phyloP scores from a whole-genome alignment of 2,797 vertebrate species.

The Arnoldichthys spilopterus region DNA sequence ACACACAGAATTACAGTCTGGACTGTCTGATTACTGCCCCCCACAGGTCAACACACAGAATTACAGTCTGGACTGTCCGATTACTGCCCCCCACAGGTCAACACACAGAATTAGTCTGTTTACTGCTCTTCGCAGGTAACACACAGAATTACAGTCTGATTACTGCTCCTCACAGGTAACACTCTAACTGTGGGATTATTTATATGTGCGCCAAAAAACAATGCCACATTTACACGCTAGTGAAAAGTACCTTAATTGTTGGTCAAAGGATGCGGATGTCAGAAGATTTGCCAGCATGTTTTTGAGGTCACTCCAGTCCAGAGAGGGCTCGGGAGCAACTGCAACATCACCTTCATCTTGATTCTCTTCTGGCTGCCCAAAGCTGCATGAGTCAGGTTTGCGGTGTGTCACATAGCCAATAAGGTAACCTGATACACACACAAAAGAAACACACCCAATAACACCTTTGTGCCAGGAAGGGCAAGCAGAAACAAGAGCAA shows the following conservation, averaged over 20 bases:
- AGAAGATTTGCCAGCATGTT: constrained; percentile 65
- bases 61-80: too few species aligned
- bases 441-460: not conserved
- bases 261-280: constrained; percentile 45
- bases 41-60: too few species aligned
- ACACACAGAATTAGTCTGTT: too few species aligned
- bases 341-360: not conserved
- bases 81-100: too few species aligned
- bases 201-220: too few species aligned
- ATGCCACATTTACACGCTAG: too few species aligned
- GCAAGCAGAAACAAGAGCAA: not conserved
- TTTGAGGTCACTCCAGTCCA: constrained; percentile 78
- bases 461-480: not conserved
- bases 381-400: constrained; percentile 54
- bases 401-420: constrained; percentile 79
- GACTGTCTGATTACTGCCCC: too few species aligned
- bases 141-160: too few species aligned
- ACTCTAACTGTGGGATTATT: too few species aligned
- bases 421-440: constrained; percentile 79
- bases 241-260: constrained; percentile 59
- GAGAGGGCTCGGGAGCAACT: not conserved
- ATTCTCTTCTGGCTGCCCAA: constrained; percentile 6
- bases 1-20: too few species aligned
- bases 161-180: too few species aligned
- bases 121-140: too few species aligned